These are phyloP conservation scores for Argynnis bischoffii DNA, from an alignment of 2,888 invertebrate species.

Conservation along the genomic window DNA sequence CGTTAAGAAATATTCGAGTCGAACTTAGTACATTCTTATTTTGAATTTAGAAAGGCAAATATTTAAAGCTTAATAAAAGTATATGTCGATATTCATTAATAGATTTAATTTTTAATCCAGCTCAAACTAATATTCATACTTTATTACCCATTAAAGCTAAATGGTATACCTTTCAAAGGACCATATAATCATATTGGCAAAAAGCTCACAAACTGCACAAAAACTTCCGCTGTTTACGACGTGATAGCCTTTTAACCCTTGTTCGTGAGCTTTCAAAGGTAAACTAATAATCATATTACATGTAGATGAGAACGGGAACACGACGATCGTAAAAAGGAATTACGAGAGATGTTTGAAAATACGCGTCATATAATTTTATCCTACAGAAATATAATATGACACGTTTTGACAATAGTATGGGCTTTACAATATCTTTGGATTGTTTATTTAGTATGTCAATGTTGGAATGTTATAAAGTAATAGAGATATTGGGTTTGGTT, in stretches of 20 bases:
- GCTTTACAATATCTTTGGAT: constrained; percentile 17
- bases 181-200: constrained; percentile 32
- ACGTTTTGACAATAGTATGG: constrained; percentile 46
- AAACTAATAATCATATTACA: constrained; percentile 73
- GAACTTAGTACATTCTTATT: no score
- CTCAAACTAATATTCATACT: constrained; percentile 14
- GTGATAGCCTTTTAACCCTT: constrained; percentile 61
- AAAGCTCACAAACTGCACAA: constrained; percentile 44
- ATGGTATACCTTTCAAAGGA: constrained; percentile 31
- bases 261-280: constrained; percentile 58
- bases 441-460: background rate
- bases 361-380: constrained; percentile 52
- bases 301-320: constrained; percentile 59
- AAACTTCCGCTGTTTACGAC: constrained; percentile 57
- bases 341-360: constrained; percentile 68
- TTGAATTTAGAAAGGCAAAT: no score
- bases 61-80: background rate
- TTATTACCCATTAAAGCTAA: constrained; percentile 32
- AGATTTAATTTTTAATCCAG: background rate
- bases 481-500: no score
- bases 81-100: background rate
- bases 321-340: constrained; percentile 52
- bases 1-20: no score
- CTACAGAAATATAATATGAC: constrained; percentile 44
- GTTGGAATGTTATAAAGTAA: no score